A percentile compares a stretch with the other conserved stretches of the same genome.
Evolutionary conservation across 2,888 invertebrate species (phyloP).

Genomic region (Phytoseiulus persimilis): DNA sequence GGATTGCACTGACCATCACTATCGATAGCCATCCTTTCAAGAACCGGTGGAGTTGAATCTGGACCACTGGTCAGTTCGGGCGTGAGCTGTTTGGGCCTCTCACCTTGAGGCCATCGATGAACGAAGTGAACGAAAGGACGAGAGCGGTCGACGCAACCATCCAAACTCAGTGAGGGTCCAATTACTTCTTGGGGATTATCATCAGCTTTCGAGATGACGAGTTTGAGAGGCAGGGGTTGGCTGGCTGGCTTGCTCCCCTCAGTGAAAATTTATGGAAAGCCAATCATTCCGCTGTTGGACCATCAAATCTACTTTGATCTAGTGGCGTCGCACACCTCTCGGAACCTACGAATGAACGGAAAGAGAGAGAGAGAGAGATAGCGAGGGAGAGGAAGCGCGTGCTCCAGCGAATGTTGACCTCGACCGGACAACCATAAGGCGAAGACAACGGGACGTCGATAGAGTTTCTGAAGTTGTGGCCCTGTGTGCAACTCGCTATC

Average conservation of each 20-base stretch:
- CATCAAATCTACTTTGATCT: slow-evolving; percentile 5
- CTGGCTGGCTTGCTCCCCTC: background rate
- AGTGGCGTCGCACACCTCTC: background rate
- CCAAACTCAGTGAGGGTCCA: background rate
- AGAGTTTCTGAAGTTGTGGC: background rate
- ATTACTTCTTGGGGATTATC: background rate
- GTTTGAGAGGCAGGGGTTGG: background rate
- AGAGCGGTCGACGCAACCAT: background rate
- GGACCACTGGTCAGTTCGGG: background rate
- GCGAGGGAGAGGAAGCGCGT: too few species aligned
- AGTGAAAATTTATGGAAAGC: slow-evolving; percentile 5
- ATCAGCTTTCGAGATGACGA: slow-evolving; percentile 5
- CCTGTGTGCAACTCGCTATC: background rate
- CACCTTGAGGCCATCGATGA: background rate
- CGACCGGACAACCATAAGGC: background rate
- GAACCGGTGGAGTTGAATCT: background rate
- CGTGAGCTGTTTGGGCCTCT: background rate
- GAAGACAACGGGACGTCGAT: background rate
- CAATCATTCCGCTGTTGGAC: slow-evolving; percentile 5
- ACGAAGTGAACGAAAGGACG: background rate
- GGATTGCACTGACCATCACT: too few species aligned
- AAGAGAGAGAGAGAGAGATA: too few species aligned
- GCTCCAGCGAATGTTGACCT: background rate
- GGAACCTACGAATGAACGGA: background rate
- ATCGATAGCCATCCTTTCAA: background rate